These are phyloP conservation scores for Calliphora vicina DNA, from an alignment of 1,140 invertebrate species.

Conservation along the genomic window DNA sequence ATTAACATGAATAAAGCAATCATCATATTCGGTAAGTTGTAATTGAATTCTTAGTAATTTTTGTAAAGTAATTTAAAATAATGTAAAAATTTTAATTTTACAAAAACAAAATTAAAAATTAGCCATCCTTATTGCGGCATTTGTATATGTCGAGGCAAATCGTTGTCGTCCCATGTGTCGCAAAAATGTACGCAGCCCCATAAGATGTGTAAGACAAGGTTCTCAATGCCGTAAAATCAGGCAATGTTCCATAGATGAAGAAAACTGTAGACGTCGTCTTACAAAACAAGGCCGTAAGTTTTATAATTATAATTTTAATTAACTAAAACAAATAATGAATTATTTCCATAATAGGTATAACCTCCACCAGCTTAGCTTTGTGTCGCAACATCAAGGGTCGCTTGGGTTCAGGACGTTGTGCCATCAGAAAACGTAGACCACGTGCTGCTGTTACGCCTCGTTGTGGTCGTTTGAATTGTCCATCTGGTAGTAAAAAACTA, in stretches of 20 bases:
- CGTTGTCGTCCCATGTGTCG: background rate
- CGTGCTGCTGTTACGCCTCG: background rate
- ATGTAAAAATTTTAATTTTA: background rate
- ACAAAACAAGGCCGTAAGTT: background rate
- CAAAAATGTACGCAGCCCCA: background rate
- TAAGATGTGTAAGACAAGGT: background rate
- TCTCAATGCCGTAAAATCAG: background rate
- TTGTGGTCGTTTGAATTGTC: background rate
- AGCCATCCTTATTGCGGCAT: background rate
- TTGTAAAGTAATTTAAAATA: background rate
- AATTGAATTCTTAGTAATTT: background rate
- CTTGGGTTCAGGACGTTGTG: background rate
- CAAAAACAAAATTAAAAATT: too few species aligned
- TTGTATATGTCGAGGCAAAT: background rate
- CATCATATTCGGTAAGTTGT: background rate
- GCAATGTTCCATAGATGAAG: slow-evolving; percentile 2
- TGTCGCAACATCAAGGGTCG: background rate
- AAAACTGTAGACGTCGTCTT: background rate
- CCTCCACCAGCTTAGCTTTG: background rate
- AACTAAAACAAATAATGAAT: too few species aligned
- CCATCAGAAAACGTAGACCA: background rate
- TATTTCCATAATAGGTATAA: background rate
- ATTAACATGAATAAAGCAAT: background rate
- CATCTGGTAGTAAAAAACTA: background rate
- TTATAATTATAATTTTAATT: background rate